Evolutionary conservation across 2,113 vertebrate species (phyloP), one percentile per base, ranked within the genome.

Genomic region (Callorhinus ursinus): DNA sequence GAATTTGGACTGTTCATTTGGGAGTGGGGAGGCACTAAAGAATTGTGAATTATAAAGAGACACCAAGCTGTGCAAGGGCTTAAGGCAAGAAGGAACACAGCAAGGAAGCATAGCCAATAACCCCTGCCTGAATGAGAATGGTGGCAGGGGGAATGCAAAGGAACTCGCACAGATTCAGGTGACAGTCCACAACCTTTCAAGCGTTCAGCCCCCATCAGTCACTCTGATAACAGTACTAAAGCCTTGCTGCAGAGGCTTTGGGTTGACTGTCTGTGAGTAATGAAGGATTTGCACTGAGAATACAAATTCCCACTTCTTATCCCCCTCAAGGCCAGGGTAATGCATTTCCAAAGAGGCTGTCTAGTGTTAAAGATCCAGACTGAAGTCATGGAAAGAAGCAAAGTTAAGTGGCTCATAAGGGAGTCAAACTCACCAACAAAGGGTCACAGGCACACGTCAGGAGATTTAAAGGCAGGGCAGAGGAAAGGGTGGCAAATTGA

Each of bases 231-330:
- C 33, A 80, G 46, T 39, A 90, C 28, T 69, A 39, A 88, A 90
- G 39, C 42, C 46, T 96, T 90, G 55, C 77, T 86, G 36, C 53
- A 86, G 53, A 92, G 59, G 36, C 72, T 90, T 67, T 65, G 67
- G 57, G 65, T 79, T 72, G 82, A 93, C 92, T 79, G 33, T 72
- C 74, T 0, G 0, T 69, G 59, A 80, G 65, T 91, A 90, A 95
- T 46, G 71, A 96, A 97, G 65, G 39, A 95, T 93, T 94, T 83
- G 88, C 81, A 88, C 88, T 83, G 81, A 97, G 77, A 97, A 91
- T 94, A 97, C 14, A 42, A 97, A 95, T 96, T 90, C 81, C 93
- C 85, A 88, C 65, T 94, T 95, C 46, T 76, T 88, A 96, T 90
- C 59, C 77, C 53, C 24, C 59, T 74, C 88, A 51, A 91, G 79